A percentile compares a stretch with the other conserved stretches of the same genome.
Conservation (phyloP, 2,113 vertebrate genomes). For the Pterocles orientalis region DNA sequence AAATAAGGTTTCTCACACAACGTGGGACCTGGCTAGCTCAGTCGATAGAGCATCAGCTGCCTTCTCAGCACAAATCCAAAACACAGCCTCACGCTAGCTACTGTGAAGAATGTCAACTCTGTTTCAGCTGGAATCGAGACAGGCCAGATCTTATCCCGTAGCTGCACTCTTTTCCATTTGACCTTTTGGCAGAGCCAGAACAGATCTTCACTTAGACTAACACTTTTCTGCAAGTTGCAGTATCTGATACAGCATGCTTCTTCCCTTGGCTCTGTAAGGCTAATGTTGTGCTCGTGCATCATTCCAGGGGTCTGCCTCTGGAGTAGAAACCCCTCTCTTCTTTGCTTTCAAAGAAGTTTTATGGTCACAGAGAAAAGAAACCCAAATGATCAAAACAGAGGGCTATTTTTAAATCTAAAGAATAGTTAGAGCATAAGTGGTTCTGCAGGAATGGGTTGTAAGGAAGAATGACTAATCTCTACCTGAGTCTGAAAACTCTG, state of each 20-base stretch:
- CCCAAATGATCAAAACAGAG: slow-evolving; percentile 8
- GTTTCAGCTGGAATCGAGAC: too few species aligned
- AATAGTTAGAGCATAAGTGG: background rate
- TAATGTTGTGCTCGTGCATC: background rate
- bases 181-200: background rate
- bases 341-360: background rate
- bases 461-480: background rate
- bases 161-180: background rate
- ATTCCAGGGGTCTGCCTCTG: background rate
- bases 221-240: background rate
- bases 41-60: too few species aligned
- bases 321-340: background rate
- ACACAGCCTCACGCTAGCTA: too few species aligned
- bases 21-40: too few species aligned
- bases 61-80: too few species aligned
- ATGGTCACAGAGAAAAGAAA: background rate
- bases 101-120: too few species aligned
- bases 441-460: background rate
- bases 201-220: slow-evolving; percentile 2
- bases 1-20: background rate
- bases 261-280: background rate
- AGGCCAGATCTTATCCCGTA: background rate
- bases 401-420: background rate
- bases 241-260: background rate
- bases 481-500: background rate